Percentiles rank a stretch among this genome's conserved stretches.
Evolutionary conservation across 1,140 invertebrate genomes (phyloP).

Genomic region (Saccostrea cuccullata): DNA sequence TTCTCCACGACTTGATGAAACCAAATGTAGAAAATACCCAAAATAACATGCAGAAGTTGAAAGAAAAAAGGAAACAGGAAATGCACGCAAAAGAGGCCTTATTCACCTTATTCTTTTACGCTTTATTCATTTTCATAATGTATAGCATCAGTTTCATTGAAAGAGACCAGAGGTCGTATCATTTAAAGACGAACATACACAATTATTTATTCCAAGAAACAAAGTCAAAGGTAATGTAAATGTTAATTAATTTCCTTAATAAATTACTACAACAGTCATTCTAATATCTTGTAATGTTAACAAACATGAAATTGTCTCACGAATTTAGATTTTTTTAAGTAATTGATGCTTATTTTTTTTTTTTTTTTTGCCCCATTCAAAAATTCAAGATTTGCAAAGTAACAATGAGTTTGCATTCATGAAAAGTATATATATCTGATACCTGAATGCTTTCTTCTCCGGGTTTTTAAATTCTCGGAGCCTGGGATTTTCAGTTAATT

Average conservation of each 20-base stretch:
- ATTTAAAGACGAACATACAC: slow-evolving; percentile 47
- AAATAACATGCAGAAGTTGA: background rate
- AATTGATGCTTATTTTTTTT: too few species aligned
- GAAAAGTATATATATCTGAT: too few species aligned
- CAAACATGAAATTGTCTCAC: too few species aligned
- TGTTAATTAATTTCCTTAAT: background rate
- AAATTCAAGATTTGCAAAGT: too few species aligned
- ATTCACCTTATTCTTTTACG: slow-evolving; percentile 43
- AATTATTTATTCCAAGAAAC: slow-evolving; percentile 36
- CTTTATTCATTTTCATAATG: slow-evolving; percentile 43
- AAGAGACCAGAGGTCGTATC: slow-evolving; percentile 53
- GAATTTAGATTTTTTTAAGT: too few species aligned
- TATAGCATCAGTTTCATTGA: slow-evolving; percentile 54
- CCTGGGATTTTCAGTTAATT: too few species aligned
- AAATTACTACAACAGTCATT: too few species aligned
- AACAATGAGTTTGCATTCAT: too few species aligned
- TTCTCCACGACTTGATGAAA: slow-evolving; percentile 44
- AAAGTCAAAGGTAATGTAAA: background rate
- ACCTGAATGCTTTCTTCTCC: too few species aligned
- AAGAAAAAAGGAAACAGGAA: slow-evolving; percentile 39
- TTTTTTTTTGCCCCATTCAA: too few species aligned
- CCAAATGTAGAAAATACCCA: slow-evolving; percentile 37
- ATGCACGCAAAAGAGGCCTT: slow-evolving; percentile 37
- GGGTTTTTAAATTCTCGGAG: too few species aligned
- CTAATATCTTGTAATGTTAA: too few species aligned